phyloP scores from a whole-genome alignment of 2,797 vertebrate genomes.

The Morelia viridis region DNA sequence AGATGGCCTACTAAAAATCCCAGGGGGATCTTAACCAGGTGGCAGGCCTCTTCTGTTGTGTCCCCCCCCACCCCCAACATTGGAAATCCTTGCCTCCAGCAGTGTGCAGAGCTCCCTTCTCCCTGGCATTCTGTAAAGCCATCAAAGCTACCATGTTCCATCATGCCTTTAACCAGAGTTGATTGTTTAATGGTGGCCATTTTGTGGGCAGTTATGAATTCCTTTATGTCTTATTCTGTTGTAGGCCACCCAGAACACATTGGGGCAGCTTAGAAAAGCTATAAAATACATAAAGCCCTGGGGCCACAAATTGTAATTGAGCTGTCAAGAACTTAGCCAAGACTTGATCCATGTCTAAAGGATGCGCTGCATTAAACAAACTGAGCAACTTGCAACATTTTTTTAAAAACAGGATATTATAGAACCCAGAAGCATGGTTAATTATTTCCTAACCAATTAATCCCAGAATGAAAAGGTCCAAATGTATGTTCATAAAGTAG shows the following conservation, averaged over 20 bases:
- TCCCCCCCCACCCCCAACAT: not conserved
- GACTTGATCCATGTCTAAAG: not conserved
- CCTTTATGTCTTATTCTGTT: not conserved
- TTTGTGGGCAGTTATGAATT: not conserved
- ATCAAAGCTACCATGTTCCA: not conserved
- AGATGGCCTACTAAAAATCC: not conserved
- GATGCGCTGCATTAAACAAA: not conserved
- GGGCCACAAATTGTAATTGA: not conserved
- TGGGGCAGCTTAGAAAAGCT: not conserved
- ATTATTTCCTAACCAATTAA: not conserved
- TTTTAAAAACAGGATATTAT: not conserved
- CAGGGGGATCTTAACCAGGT: not conserved
- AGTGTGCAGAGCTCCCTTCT: not conserved
- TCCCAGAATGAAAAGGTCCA: not conserved
- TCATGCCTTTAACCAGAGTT: not conserved
- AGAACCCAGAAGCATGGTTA: not conserved
- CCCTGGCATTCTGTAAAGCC: not conserved
- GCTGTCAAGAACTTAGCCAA: not conserved
- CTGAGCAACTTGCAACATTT: not conserved
- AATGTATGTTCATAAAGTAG: not conserved
- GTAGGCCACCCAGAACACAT: not conserved
- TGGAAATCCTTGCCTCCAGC: not conserved
- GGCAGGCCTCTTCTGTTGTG: not conserved
- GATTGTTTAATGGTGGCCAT: not conserved
- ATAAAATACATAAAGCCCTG: not conserved